Base-by-base conservation (phyloP, 2,113 vertebrate genomes). In the Sapajus apella region DNA sequence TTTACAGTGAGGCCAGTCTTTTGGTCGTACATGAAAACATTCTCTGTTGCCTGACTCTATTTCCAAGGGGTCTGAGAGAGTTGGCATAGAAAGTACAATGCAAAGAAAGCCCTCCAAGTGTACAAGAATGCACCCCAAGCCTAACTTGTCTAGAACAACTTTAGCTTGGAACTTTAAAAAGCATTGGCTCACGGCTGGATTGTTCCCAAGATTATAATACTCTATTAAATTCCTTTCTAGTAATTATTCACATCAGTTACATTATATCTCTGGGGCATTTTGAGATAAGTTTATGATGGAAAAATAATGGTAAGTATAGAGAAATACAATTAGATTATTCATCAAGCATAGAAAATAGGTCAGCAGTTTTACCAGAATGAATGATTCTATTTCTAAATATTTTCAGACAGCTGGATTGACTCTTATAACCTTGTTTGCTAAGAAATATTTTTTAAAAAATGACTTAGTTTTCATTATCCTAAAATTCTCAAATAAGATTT, bases 331-430 rank as follows among this genome's bases (percentile, higher is more conserved):
- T 50, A 17, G 82, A 43, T 97, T 94, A 40, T 13, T 96, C 23
- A 55, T 32, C 13, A 79, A 37, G 5, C 55, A 27, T 82, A 90
- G 56, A 68, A 58, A 68, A 80, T 50, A 92, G 70, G 8, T 75
- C 21, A 86, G 21, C 16, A 76, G 21, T 91, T 9, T 81, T n/a
- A 61, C 13, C 11, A 73, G 8, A 96, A 56, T 88, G 11, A 76
- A 94, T 91, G 20, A 70, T 83, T 95, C 8, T 82, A 12, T 92
- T 90, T 94, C 43, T 75, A 56, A 91, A 72, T 90, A 77, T 77
- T 97, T 94, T 83, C 66, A 94, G 37, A 35, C 17, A 89, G 30
- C 55, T 83, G 4, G 40, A 72, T 32, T 91, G 30, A 93, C 17
- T 56, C 32, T 87, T 87, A 64, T 61, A 72, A 77, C 73, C 12